phyloP scores from a whole-genome alignment of 2,113 vertebrate species.

The Platichthys stellatus region DNA sequence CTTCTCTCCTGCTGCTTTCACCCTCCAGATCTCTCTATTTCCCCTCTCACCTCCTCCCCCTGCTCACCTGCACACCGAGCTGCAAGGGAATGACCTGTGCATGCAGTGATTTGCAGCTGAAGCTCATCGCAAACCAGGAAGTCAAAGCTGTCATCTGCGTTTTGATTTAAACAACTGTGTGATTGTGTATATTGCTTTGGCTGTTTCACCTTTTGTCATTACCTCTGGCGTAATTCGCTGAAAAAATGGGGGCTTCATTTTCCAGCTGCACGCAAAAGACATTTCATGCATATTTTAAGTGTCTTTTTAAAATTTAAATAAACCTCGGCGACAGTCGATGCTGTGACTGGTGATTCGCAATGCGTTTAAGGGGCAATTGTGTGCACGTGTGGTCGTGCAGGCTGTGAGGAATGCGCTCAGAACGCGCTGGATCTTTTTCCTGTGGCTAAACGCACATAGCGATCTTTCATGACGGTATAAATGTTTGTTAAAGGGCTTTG shows the following conservation, averaged over 20 bases:
- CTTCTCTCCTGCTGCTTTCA: slow-evolving; percentile 40
- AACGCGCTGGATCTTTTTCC: slow-evolving; percentile 6
- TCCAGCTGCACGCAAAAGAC: background rate
- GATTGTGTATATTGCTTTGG: background rate
- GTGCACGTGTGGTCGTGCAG: slow-evolving; percentile 8
- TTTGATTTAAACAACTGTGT: background rate
- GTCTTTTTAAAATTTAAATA: background rate
- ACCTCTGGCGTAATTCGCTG: no score
- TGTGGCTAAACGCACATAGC: background rate
- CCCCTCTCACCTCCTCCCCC: slow-evolving; percentile 7
- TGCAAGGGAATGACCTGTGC: background rate
- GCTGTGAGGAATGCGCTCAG: background rate
- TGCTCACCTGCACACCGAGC: slow-evolving; percentile 6
- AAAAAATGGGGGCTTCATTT: no score
- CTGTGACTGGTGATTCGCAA: slow-evolving; percentile 4
- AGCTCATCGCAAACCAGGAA: background rate
- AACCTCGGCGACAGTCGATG: background rate
- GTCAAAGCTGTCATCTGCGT: background rate
- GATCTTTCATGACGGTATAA: slow-evolving; percentile 5
- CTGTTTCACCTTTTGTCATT: background rate
- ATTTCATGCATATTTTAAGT: background rate
- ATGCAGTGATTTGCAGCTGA: background rate
- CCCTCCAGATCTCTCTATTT: slow-evolving; percentile 45
- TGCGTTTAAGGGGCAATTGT: background rate
- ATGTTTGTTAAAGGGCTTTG: slow-evolving; percentile 18